Base-by-base conservation (phyloP, 2,797 vertebrate species). In the Ctenopoma kingsleyae region DNA sequence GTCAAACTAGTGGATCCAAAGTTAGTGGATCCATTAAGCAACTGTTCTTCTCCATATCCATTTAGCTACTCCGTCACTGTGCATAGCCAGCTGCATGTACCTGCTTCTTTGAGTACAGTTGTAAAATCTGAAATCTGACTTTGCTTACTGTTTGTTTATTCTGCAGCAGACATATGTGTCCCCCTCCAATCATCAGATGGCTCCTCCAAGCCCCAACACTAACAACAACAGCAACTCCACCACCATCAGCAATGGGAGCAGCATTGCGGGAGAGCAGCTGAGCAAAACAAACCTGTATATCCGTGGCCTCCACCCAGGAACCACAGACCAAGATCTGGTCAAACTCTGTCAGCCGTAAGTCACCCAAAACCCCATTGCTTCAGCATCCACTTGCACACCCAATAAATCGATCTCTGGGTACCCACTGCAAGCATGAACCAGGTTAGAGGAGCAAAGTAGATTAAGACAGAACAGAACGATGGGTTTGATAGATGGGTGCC, bases 201-300 rank as follows among this genome's bases (percentile, higher is more conserved):
- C 95, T 81, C 95, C 96, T 20, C 95, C 96, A 75, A 97, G 96
- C 92, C 96, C 96, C 70, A 96, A 93, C 90, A 93, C 92, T 88
- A 95, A 93, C 74, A 94, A 83, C 80, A 93, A 63, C 63, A 90
- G 89, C 89, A 96, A 92, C 71, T 93, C 82, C 76, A 89, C 67
- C 78, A 89, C 60, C 78, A 91, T 91, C 76, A 67, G 74, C 63
- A 88, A 87, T 48, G 52, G 91, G 54, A 87, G 83, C 68, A 36
- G 74, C 49, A 92, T 90, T 74, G 93, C 84, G 20, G 89, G 87
- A 5, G 97, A 97, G 78, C 97, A 96, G 87, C 94, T 98, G 87
- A 98, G 97, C 91, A 98, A 97, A 91, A 98, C 97, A 81, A 98
- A 97, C 91, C 93, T 98, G 59, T 98, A 98, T 87, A 98, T 98